A percentile compares a stretch with the other conserved stretches of the same genome.
These are phyloP conservation scores for Natator depressus DNA, from an alignment of 2,113 vertebrate species.

Conservation along the genomic window DNA sequence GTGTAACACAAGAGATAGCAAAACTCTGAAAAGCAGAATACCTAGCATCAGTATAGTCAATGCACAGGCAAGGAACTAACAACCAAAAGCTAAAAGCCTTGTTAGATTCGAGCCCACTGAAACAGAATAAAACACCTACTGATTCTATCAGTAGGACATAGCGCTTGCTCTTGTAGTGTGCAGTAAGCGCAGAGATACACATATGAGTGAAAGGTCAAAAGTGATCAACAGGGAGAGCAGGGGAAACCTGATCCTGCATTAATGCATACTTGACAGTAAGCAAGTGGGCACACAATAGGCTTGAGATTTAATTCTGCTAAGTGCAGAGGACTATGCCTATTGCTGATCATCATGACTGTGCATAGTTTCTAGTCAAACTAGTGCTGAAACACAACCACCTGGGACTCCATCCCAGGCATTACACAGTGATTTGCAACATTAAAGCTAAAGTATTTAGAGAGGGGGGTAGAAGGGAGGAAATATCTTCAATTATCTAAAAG, in stretches of 20 bases:
- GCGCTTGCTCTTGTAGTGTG: not conserved
- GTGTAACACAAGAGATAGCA: not conserved
- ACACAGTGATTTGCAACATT: not conserved
- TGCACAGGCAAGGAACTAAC: not conserved
- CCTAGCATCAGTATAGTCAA: not conserved
- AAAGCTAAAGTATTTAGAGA: accelerated
- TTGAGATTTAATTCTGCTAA: not conserved
- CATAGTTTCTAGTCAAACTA: not conserved
- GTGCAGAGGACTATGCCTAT: not conserved
- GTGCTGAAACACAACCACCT: accelerated
- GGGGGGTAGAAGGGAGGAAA: not conserved
- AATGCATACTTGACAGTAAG: not conserved
- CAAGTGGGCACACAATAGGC: accelerated
- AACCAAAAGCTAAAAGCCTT: not conserved
- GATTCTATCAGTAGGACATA: not conserved
- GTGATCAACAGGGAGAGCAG: not conserved
- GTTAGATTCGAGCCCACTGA: not conserved
- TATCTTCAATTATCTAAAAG: accelerated
- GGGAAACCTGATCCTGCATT: not conserved
- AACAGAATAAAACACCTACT: too few relatives aligned
- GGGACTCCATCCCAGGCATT: not conserved
- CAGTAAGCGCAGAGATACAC: not conserved
- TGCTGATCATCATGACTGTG: not conserved
- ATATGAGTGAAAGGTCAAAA: accelerated
- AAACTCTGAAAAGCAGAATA: too few relatives aligned